phyloP scores from a whole-genome alignment of 2,797 vertebrate genomes.

The Chiloscyllium punctatum region DNA sequence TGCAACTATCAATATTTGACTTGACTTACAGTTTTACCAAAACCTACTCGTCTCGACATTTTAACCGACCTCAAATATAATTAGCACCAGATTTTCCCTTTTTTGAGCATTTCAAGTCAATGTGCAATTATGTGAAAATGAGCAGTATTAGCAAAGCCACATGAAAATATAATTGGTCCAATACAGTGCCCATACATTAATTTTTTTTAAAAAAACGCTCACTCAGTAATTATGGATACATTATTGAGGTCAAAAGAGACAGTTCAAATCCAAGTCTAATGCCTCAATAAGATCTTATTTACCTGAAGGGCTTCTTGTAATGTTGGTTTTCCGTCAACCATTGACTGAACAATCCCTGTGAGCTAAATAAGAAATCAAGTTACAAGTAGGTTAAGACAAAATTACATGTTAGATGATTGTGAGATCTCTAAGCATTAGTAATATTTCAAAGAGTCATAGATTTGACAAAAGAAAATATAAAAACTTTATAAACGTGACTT shows the following conservation, averaged over 20 bases:
- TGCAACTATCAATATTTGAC: background rate
- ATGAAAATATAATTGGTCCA: slow-evolving; percentile 68
- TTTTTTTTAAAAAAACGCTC: slow-evolving; percentile 56
- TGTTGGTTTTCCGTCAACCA: slow-evolving; percentile 70
- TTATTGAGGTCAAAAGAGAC: slow-evolving; percentile 62
- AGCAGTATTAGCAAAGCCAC: slow-evolving; percentile 16
- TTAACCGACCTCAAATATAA: background rate
- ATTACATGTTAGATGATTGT: background rate
- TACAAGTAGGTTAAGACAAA: background rate
- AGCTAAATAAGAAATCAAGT: slow-evolving; percentile 57
- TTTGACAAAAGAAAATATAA: background rate
- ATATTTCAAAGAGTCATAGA: background rate
- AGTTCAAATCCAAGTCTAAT: slow-evolving; percentile 52
- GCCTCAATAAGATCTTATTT: slow-evolving; percentile 57
- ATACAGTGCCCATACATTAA: slow-evolving; percentile 60
- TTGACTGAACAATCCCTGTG: slow-evolving; percentile 71
- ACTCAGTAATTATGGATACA: slow-evolving; percentile 78
- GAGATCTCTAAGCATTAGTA: background rate
- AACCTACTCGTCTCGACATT: background rate
- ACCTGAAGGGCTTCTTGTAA: slow-evolving; percentile 73
- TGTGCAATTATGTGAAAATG: background rate
- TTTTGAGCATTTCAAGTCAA: background rate
- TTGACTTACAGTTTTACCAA: background rate
- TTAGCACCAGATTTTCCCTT: background rate
- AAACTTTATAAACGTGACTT: background rate